Evolutionary conservation across 2,797 vertebrate species (phyloP).

Genomic region (Melanotaenia parkinsoni): DNA sequence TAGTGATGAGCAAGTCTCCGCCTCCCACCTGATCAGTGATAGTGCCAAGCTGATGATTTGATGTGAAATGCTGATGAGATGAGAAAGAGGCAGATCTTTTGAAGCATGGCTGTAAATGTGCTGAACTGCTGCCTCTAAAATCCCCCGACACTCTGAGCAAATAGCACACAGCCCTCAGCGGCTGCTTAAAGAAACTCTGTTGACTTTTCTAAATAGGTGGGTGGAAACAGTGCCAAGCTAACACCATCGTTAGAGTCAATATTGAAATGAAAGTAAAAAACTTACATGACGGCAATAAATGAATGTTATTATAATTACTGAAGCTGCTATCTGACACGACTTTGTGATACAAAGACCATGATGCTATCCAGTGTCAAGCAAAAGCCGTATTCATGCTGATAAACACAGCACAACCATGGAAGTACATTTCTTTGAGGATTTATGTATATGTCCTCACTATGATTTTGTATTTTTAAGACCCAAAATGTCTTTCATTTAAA

Average conservation of each 20-base stretch:
- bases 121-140: background rate
- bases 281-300: background rate
- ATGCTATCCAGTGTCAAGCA: too few species aligned
- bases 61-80: constrained; percentile 11
- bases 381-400: too few species aligned
- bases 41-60: constrained; percentile 2
- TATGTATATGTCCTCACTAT: too few species aligned
- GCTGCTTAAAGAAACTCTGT: background rate
- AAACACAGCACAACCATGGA: too few species aligned
- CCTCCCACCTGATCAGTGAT: background rate
- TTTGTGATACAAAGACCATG: background rate
- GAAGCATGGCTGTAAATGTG: background rate
- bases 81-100: background rate
- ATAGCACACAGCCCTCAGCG: constrained; percentile 7
- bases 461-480: too few species aligned
- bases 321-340: background rate
- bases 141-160: background rate
- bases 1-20: background rate
- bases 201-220: constrained; percentile 1
- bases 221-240: background rate
- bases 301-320: background rate
- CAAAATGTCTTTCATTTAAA: too few species aligned
- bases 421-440: too few species aligned
- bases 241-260: background rate
- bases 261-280: background rate